These are phyloP conservation scores for Oxytorus armatus DNA, from an alignment of 2,888 invertebrate species.

Conservation along the genomic window DNA sequence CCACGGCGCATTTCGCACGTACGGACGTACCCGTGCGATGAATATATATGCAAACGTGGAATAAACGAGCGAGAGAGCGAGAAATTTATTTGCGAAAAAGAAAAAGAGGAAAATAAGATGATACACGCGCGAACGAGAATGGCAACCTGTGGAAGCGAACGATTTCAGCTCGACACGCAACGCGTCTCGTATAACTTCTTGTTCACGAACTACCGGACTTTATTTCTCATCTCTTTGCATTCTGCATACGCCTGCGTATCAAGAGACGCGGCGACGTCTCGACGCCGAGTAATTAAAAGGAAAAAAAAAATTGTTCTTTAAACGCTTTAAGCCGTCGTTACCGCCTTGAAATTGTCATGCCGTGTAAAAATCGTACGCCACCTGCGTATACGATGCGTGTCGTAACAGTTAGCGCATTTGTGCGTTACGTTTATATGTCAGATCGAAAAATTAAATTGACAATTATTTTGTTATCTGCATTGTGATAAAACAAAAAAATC, in stretches of 20 bases:
- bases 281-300: too few relatives aligned
- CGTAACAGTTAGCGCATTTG: too few relatives aligned
- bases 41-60: background rate
- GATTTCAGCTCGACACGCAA: constrained; percentile 46
- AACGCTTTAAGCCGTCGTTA: too few relatives aligned
- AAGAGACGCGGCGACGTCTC: background rate
- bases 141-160: constrained; percentile 30
- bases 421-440: too few relatives aligned
- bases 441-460: too few relatives aligned
- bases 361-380: too few relatives aligned
- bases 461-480: too few relatives aligned
- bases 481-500: too few relatives aligned
- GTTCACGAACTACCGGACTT: constrained; percentile 46
- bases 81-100: constrained; percentile 15
- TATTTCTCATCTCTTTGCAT: background rate
- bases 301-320: too few relatives aligned
- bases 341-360: too few relatives aligned
- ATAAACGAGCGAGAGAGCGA: constrained; percentile 14
- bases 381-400: too few relatives aligned
- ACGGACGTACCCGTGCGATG: background rate
- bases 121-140: constrained; percentile 1
- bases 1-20: constrained; percentile 63
- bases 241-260: background rate
- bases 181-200: constrained; percentile 43
- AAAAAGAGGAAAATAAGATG: too few relatives aligned